Evolutionary conservation across 2,888 invertebrate genomes (phyloP).

Genomic region (Caenorhabditis sinica): DNA sequence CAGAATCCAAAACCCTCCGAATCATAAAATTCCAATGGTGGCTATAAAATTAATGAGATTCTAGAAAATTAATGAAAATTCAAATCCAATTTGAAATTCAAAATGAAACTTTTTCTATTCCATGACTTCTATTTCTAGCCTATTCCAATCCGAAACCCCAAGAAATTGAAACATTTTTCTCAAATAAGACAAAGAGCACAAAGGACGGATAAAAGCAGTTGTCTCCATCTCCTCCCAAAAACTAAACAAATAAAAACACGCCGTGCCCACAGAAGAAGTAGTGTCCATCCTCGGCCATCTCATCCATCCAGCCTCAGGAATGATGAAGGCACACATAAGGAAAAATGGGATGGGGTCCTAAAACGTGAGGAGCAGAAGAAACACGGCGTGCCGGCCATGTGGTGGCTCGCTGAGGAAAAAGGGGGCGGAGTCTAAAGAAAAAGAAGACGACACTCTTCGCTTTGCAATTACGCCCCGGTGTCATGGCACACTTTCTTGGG

Average conservation of each 20-base stretch:
- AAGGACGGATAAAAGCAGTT: slow-evolving; percentile 4
- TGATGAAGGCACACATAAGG: too few relatives aligned
- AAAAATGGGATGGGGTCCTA: too few relatives aligned
- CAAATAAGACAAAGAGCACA: not conserved
- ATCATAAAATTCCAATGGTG: not conserved
- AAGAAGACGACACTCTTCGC: not conserved
- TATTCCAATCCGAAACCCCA: not conserved
- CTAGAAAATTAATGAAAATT: not conserved
- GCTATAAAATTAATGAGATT: too few relatives aligned
- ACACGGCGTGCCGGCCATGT: slow-evolving; percentile 35
- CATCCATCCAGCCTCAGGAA: not conserved
- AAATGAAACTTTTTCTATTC: too few relatives aligned
- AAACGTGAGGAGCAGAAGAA: slow-evolving; percentile 37
- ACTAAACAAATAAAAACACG: slow-evolving; percentile 21
- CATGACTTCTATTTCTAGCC: too few relatives aligned
- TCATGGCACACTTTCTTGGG: slow-evolving; percentile 1
- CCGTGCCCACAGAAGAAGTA: not conserved
- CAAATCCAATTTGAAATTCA: too few relatives aligned
- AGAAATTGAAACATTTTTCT: slow-evolving; percentile 2
- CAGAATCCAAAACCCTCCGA: too few relatives aligned
- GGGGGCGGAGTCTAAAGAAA: slow-evolving; percentile 14
- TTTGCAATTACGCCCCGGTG: slow-evolving; percentile 28
- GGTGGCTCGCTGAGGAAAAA: not conserved
- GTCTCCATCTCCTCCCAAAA: not conserved
- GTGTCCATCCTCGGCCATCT: slow-evolving; percentile 6